Evolutionary conservation across 2,888 invertebrate genomes (phyloP).

Genomic region (Drosophila longiperda): DNA sequence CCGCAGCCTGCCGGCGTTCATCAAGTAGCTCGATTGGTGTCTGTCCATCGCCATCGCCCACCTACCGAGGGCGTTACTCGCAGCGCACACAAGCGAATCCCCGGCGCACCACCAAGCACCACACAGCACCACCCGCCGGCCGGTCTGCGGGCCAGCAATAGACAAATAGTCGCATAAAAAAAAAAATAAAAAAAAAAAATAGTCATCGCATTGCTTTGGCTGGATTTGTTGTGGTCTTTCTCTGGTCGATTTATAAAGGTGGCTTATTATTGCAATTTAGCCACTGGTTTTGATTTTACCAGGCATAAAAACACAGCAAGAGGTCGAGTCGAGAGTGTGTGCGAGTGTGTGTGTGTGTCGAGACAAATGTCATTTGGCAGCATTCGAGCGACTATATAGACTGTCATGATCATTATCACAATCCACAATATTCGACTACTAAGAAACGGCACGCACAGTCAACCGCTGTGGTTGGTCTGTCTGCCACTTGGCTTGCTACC

Average conservation of each 20-base stretch:
- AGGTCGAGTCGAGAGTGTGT: slow-evolving; percentile 41
- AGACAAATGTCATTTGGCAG: slow-evolving; percentile 83
- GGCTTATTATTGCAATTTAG: slow-evolving; percentile 84
- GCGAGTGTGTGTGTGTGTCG: slow-evolving; percentile 43
- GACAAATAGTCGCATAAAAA: slow-evolving; percentile 66
- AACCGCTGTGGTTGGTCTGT: slow-evolving; percentile 83
- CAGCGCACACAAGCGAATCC: slow-evolving; percentile 31
- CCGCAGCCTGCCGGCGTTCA: slow-evolving; percentile 20
- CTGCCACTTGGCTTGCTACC: slow-evolving; percentile 41
- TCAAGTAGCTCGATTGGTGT: slow-evolving; percentile 52
- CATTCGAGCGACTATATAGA: slow-evolving; percentile 83
- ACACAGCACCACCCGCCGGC: slow-evolving; percentile 18
- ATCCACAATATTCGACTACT: slow-evolving; percentile 66
- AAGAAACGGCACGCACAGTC: slow-evolving; percentile 64
- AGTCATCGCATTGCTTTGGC: slow-evolving; percentile 27
- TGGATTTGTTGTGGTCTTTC: slow-evolving; percentile 44
- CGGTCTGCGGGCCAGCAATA: slow-evolving; percentile 51
- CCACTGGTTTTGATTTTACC: slow-evolving; percentile 84
- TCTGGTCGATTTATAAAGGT: slow-evolving; percentile 81
- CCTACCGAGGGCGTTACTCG: slow-evolving; percentile 80
- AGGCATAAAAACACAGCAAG: slow-evolving; percentile 72
- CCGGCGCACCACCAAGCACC: slow-evolving; percentile 5
- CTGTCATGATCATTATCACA: slow-evolving; percentile 85
- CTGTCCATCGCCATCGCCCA: slow-evolving; percentile 73
- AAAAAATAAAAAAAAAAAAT: slow-evolving; percentile 22